Base-by-base conservation (phyloP, 2,797 vertebrate genomes). In the Discoglossus pictus region DNA sequence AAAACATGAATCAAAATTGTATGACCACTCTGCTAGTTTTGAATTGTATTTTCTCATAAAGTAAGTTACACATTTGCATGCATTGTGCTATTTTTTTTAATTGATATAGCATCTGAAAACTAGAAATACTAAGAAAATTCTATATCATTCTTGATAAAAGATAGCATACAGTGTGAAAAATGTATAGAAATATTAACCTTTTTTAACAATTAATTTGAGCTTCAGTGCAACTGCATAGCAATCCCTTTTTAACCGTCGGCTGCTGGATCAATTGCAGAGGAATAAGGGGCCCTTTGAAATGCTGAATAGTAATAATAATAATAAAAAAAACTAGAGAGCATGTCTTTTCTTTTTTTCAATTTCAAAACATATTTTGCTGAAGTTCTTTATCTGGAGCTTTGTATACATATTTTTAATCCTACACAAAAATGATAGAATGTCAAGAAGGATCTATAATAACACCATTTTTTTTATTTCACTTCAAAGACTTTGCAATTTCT, bases 401-500 rank as follows among this genome's bases (percentile, higher is more conserved):
- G 89, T 93, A 88, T 91, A 91, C 86, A 91, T 91, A 88, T 89
- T 86, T 93, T 89, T 86, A 91, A 90, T 90, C 88, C 87, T 89
- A 87, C 88, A 91, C 87, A 84, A 78, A 88, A 88, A 88, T 90
- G 88, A 88, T 89, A 91, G 90, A 87, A 86, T 86, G 87, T 93
- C 92, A 89, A 87, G 84, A 86, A 90, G 88, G 86, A 89, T 88
- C 89, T 88, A 86, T 90, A 90, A 91, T 87, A 89, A 90, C 89
- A 89, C 87, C 82, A 86, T 87, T 71, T 89, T 88, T 88, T 90
- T 89, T 84, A 87, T 92, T 95, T 95, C 90, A 94, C 92, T 95
- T 96, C 92, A 94, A 96, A 96, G 95, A 92, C 91, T 93, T 88
- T 82, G 89, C 93, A 93, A 93, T 95, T 96, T 93, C 91, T 91